Percentiles rank a stretch among this genome's conserved stretches.
phyloP scores from a whole-genome alignment of 2,888 invertebrate species.

The Lepidocyrtinus sp. region DNA sequence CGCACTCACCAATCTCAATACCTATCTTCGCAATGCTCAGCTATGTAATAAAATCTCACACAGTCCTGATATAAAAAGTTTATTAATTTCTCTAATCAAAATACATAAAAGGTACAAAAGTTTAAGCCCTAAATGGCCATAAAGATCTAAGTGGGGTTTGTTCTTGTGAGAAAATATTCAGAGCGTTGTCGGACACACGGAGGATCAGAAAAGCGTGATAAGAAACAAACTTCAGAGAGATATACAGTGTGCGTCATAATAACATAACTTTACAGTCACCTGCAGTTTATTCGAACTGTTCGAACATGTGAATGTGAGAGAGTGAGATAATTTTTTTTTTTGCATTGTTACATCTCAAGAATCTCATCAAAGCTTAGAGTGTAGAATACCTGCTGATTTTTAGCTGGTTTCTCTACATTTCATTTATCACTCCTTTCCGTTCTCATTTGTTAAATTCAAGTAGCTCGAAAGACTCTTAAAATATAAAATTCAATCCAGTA shows the following conservation, averaged over 20 bases:
- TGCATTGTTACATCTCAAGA: conserved; percentile 9
- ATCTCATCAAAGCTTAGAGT: background rate
- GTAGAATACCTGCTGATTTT: conserved; percentile 1
- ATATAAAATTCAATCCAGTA: too few species aligned
- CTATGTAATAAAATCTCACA: conserved; percentile 3
- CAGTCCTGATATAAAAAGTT: too few species aligned
- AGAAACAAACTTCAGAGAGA: background rate
- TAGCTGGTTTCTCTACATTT: background rate
- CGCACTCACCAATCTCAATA: too few species aligned
- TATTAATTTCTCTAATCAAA: too few species aligned
- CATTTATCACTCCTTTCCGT: conserved; percentile 3
- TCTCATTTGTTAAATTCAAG: background rate
- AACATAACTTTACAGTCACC: conserved; percentile 5
- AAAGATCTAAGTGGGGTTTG: too few species aligned
- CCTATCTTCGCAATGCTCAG: background rate
- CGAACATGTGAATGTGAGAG: background rate
- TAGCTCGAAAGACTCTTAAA: background rate
- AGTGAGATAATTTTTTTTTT: conserved; percentile 13
- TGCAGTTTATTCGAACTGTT: background rate
- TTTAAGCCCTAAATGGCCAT: too few species aligned
- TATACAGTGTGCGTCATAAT: conserved; percentile 8
- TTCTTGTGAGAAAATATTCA: too few species aligned
- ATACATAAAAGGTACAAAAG: too few species aligned
- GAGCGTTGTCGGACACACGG: too few species aligned
- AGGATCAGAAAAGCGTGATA: background rate